A percentile compares a stretch with the other conserved stretches of the same genome.
phyloP scores from a whole-genome alignment of 2,888 invertebrate genomes.

The Anticlea derivata region DNA sequence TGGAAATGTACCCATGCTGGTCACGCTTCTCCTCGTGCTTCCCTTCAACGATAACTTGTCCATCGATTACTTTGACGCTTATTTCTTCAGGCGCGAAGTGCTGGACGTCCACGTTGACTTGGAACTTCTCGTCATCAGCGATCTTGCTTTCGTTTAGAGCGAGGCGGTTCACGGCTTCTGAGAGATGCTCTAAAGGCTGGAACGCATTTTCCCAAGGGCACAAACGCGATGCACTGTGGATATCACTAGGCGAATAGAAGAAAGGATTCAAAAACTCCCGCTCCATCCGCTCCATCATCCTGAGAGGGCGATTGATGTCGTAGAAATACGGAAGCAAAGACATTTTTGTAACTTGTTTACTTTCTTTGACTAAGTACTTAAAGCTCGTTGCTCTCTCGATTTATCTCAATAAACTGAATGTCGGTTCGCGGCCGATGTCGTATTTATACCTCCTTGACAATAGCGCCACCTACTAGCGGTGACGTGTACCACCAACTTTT shows the following conservation, averaged over 20 bases:
- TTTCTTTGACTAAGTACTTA: slow-evolving; percentile 18
- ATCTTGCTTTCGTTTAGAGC: slow-evolving; percentile 72
- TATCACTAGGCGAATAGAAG: slow-evolving; percentile 41
- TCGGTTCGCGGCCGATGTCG: slow-evolving; percentile 8
- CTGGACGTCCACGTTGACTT: slow-evolving; percentile 89
- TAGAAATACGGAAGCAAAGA: slow-evolving; percentile 59
- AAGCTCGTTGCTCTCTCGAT: slow-evolving; percentile 26
- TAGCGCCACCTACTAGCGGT: slow-evolving; percentile 46
- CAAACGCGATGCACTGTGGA: slow-evolving; percentile 41
- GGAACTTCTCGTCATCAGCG: slow-evolving; percentile 83
- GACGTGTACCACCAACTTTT: slow-evolving; percentile 1
- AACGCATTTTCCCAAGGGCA: slow-evolving; percentile 39
- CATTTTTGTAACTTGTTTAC: slow-evolving; percentile 51
- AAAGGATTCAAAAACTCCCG: slow-evolving; percentile 56
- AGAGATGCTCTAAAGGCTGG: slow-evolving; percentile 61
- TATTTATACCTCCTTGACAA: slow-evolving; percentile 44
- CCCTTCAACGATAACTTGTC: slow-evolving; percentile 87
- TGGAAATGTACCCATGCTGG: slow-evolving; percentile 88
- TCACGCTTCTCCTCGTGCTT: slow-evolving; percentile 91
- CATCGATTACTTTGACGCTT: slow-evolving; percentile 88
- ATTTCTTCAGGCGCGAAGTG: slow-evolving; percentile 91
- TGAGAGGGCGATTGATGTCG: slow-evolving; percentile 62
- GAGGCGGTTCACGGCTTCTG: slow-evolving; percentile 62
- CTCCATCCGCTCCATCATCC: slow-evolving; percentile 67
- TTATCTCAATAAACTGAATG: slow-evolving; percentile 38